Percentiles rank a stretch among this genome's conserved stretches.
phyloP scores from a whole-genome alignment of 2,888 invertebrate species.

The Drosophila seclusa region DNA sequence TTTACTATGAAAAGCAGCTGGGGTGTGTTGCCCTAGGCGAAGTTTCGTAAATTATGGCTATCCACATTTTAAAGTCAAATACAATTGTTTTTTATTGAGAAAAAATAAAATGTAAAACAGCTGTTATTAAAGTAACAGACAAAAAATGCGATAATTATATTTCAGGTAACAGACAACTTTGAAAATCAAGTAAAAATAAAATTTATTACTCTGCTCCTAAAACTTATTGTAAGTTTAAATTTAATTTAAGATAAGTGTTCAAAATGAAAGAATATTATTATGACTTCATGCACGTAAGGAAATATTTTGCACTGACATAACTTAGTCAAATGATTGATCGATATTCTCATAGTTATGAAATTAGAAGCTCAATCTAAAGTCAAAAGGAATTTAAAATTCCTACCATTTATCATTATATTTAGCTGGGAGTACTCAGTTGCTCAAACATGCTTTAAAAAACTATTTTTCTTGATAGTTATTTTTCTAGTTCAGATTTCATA shows the following conservation, averaged over 20 bases:
- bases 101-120: neutral
- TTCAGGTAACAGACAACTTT: neutral
- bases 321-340: neutral
- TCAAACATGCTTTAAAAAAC: neutral
- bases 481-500: neutral
- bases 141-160: neutral
- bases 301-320: neutral
- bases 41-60: slow-evolving; percentile 9
- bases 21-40: slow-evolving; percentile 1
- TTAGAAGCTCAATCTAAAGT: neutral
- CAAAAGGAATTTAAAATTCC: neutral
- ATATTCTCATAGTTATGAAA: neutral
- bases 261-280: neutral
- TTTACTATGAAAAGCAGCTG: slow-evolving; percentile 12
- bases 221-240: neutral
- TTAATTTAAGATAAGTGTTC: neutral
- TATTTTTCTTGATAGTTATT: neutral
- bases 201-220: neutral
- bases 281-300: neutral
- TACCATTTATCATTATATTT: neutral
- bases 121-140: neutral
- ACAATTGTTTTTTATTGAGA: slow-evolving; percentile 16
- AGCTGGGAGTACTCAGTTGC: neutral
- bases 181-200: neutral
- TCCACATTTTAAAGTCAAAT: slow-evolving; percentile 21